Conservation (phyloP, 2,797 vertebrate genomes). For the Eulemur albifrons region DNA sequence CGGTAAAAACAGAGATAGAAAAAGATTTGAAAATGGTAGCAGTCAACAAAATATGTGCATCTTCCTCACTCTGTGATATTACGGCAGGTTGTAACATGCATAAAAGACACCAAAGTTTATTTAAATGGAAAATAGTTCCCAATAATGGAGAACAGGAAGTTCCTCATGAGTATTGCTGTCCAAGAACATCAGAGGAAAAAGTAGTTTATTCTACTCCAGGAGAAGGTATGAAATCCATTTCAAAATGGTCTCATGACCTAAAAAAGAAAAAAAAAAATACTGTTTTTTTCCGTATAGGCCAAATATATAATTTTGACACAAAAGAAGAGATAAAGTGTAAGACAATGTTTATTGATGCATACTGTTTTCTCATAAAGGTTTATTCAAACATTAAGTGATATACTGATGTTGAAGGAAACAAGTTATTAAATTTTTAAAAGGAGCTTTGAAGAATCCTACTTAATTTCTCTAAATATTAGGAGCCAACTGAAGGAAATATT, state of each 20-base stretch:
- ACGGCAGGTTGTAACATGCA: constrained; percentile 45
- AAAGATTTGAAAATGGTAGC: constrained; percentile 61
- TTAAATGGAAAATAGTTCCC: constrained; percentile 68
- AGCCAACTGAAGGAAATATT: neutral
- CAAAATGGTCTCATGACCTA: constrained; percentile 26
- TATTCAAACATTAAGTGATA: constrained; percentile 21
- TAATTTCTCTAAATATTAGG: neutral
- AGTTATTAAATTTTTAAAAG: neutral
- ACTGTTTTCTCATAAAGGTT: neutral
- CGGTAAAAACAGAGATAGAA: constrained; percentile 34
- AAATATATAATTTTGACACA: constrained; percentile 32
- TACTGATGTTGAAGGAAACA: neutral
- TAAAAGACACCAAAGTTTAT: constrained; percentile 66
- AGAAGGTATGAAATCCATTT: constrained; percentile 78
- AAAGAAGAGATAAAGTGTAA: neutral
- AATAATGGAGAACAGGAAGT: constrained; percentile 83
- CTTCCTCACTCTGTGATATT: constrained; percentile 60
- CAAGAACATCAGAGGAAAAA: constrained; percentile 71
- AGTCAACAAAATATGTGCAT: constrained; percentile 42
- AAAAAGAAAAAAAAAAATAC: neutral
- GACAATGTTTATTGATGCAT: neutral
- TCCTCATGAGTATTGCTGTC: constrained; percentile 63
- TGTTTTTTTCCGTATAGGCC: neutral
- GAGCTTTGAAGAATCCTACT: neutral
- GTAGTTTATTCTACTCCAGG: constrained; percentile 60